These are phyloP conservation scores for Athrips mouffetella DNA, from an alignment of 2,888 invertebrate species.

Conservation along the genomic window DNA sequence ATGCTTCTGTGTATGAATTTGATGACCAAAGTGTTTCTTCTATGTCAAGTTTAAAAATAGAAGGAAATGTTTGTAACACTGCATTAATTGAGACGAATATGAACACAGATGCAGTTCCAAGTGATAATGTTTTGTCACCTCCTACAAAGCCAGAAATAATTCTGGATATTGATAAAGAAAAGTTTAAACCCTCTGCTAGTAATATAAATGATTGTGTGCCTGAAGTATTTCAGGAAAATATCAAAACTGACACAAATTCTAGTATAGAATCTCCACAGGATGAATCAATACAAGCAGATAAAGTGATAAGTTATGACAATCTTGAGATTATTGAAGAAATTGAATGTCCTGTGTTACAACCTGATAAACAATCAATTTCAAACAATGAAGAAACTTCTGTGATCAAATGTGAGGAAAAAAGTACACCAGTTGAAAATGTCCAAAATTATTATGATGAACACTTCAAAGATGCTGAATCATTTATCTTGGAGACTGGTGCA, in stretches of 20 bases:
- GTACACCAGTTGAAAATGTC: slow-evolving; percentile 43
- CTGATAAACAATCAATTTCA: slow-evolving; percentile 28
- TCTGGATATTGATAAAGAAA: slow-evolving; percentile 30
- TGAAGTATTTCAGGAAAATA: slow-evolving; percentile 32
- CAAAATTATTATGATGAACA: slow-evolving; percentile 80
- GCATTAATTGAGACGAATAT: slow-evolving; percentile 40
- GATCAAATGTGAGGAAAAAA: slow-evolving; percentile 48
- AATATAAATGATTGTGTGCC: slow-evolving; percentile 46
- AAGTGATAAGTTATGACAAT: slow-evolving; percentile 38
- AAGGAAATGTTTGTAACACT: slow-evolving; percentile 50
- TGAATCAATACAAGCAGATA: slow-evolving; percentile 23
- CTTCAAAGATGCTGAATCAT: slow-evolving; percentile 88
- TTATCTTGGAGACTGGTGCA: slow-evolving; percentile 82
- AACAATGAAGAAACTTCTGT: slow-evolving; percentile 33
- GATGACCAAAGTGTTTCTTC: slow-evolving; percentile 64
- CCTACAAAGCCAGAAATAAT: slow-evolving; percentile 28
- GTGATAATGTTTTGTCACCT: slow-evolving; percentile 28
- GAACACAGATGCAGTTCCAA: slow-evolving; percentile 24
- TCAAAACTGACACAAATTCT: slow-evolving; percentile 28
- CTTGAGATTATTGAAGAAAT: slow-evolving; percentile 43
- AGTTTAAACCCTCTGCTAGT: slow-evolving; percentile 26
- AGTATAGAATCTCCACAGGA: slow-evolving; percentile 27
- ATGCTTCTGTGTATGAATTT: slow-evolving; percentile 61
- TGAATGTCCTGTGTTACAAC: slow-evolving; percentile 35
- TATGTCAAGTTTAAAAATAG: slow-evolving; percentile 60